Percentiles rank a stretch among this genome's conserved stretches.
These are phyloP conservation scores for Drosophila greeni DNA, from an alignment of 2,888 invertebrate species.

Conservation along the genomic window DNA sequence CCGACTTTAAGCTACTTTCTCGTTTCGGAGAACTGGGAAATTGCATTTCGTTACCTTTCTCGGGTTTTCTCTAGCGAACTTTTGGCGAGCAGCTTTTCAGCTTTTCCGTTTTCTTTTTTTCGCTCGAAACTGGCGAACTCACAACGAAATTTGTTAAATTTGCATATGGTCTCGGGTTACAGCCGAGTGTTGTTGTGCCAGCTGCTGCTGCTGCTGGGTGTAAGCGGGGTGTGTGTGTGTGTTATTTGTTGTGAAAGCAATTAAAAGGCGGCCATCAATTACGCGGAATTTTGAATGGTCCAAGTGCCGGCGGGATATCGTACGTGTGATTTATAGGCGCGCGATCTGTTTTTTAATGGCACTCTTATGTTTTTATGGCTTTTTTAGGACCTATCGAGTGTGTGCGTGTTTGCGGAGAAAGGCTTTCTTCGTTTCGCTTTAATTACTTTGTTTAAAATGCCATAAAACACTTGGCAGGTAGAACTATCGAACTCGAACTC, in stretches of 20 bases:
- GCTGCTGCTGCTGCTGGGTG: constrained; percentile 20
- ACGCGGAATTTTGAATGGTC: constrained; percentile 58
- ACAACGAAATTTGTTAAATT: constrained; percentile 71
- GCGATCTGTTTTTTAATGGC: constrained; percentile 68
- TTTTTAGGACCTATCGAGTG: constrained; percentile 32
- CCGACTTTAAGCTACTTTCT: constrained; percentile 24
- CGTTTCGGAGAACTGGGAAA: constrained; percentile 30
- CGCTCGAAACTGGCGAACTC: constrained; percentile 60
- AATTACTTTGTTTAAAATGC: constrained; percentile 70
- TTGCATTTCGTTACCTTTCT: constrained; percentile 47
- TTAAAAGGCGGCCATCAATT: constrained; percentile 68
- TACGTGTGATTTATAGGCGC: constrained; percentile 68
- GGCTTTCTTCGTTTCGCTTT: constrained; percentile 50
- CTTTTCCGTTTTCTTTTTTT: constrained; percentile 39
- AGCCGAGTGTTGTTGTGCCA: constrained; percentile 32
- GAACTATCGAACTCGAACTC: constrained; percentile 33
- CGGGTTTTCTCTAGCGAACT: constrained; percentile 37
- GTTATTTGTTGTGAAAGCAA: constrained; percentile 72
- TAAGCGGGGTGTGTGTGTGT: constrained; percentile 32
- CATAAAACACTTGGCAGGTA: constrained; percentile 52
- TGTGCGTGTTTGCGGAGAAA: constrained; percentile 37
- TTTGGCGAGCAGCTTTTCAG: constrained; percentile 41
- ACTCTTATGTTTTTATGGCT: constrained; percentile 63
- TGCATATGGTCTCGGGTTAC: constrained; percentile 52
- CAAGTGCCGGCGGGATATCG: constrained; percentile 24